Conservation (phyloP, 2,113 vertebrate species). For the Antechinus stuartii region DNA sequence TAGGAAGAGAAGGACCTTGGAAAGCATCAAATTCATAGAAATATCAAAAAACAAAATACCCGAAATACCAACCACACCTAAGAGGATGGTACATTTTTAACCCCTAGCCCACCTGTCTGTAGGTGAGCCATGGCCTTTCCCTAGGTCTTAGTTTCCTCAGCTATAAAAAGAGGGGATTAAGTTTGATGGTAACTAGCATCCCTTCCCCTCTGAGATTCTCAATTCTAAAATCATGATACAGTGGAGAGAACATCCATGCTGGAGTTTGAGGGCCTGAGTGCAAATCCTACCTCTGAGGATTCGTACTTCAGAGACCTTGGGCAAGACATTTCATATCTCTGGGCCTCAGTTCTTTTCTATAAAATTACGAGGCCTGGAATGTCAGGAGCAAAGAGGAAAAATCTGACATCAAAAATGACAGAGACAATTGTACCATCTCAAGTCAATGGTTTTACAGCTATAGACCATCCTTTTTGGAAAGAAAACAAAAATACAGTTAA, state of each 20-base stretch:
- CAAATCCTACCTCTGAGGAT: background rate
- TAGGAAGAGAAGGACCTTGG: background rate
- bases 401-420: background rate
- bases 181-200: background rate
- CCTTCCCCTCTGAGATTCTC: background rate
- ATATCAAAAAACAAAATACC: background rate
- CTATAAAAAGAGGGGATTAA: background rate
- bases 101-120: background rate
- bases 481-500: background rate
- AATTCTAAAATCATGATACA: background rate
- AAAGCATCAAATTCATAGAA: background rate
- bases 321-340: background rate
- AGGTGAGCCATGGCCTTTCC: background rate
- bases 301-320: background rate
- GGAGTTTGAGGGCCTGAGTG: background rate
- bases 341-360: background rate
- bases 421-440: background rate
- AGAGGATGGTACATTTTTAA: background rate
- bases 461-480: slow-evolving; percentile 28
- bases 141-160: background rate
- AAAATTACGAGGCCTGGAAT: background rate
- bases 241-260: background rate
- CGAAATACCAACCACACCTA: background rate
- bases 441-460: slow-evolving; percentile 45
- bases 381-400: background rate